Base-by-base conservation (phyloP, 2,888 invertebrate species). In the Corythucha ciliata region DNA sequence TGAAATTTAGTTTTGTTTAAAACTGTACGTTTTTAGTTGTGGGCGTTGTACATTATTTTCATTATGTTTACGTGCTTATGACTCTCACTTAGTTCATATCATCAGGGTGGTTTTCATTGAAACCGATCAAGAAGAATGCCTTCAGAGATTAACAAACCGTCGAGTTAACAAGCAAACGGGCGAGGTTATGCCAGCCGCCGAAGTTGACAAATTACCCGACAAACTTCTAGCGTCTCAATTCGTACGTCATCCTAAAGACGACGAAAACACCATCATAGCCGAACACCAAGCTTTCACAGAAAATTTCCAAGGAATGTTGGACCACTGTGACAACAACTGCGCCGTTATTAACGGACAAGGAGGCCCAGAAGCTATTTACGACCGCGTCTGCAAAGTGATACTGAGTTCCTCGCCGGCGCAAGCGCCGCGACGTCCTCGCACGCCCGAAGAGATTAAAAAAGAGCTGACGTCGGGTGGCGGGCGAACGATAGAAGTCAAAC, bases 61-160 rank as follows among this genome's bases (percentile, higher is more conserved):
- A n/a, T n/a, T n/a, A n/a, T n/a, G n/a, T n/a, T n/a, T n/a, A n/a
- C n/a, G n/a, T n/a, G n/a, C n/a, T n/a, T n/a, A n/a, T n/a, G n/a
- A n/a, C n/a, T n/a, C n/a, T n/a, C n/a, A 39, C 20, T 3, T 2
- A 8, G 16, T 2, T 40, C 3, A 27, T 18, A 18, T 50, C 49
- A 53, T 33, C 59, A 76, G 75, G 26, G 66, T 76, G 44, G 70
- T 76, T 64, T 70, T 76, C 58, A 59, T 76, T 59, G 68, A 72
- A 57, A 65, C 67, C 32, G 66, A 68, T 18, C 61, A 62, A 57
- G 64, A 62, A 18, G 66, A 64, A 21, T 73, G 74, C 59, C 69
- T 69, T 59, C 57, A 64, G 39, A 70, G 75, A 22, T 58, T 67
- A 2, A 40, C 65, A 27, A 57, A 64, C n/a, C 63, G 66, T 27